Evolutionary conservation across 2,888 invertebrate genomes (phyloP), one percentile per base, ranked within the genome.

Genomic region (Eristalinus sepulchralis): DNA sequence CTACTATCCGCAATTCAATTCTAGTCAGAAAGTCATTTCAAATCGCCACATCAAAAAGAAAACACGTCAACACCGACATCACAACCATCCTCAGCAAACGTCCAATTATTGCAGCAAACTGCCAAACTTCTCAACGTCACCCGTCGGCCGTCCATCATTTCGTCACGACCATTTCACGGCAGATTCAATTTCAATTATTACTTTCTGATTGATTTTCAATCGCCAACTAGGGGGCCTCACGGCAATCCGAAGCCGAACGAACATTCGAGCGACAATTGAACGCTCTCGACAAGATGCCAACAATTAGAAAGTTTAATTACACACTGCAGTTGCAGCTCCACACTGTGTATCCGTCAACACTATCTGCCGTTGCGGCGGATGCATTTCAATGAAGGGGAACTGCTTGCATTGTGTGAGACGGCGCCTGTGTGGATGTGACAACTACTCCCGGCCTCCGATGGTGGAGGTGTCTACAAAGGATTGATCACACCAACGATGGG

Each of bases 231-330:
- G 20, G 33, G n/a, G 13, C 8, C 11, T 63, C 2, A 53, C 77
- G 39, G 31, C 57, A 13, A 20, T 47, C n/a, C n/a, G 10, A 20
- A 57, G 2, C 59, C 9, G 60, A 70, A 83, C 78, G 78, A 83
- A 67, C 70, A 73, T 70, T 71, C 39, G 5, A n/a, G n/a, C 47
- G 47, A 17, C 47, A 68, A 68, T 60, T 27, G 63, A 63, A 63
- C 67, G 36, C 47, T 47, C 47, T 17, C 47, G 6, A 47, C 68
- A 70, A 67, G 57, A 77, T 31, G 39, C 76, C 62, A 73, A 62
- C 78, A 86, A 86, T 86, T 83, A 86, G 85, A 86, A 86, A 86
- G 85, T 83, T 85, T 85, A 85, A 85, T 85, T 82, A 82, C 77
- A 73, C 64, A 53, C 70, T 75, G 82, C 70, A 82, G 83, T 83